Evolutionary conservation across 1,140 invertebrate species (phyloP), one percentile per base, ranked within the genome.

Genomic region (Conus betulinus): DNA sequence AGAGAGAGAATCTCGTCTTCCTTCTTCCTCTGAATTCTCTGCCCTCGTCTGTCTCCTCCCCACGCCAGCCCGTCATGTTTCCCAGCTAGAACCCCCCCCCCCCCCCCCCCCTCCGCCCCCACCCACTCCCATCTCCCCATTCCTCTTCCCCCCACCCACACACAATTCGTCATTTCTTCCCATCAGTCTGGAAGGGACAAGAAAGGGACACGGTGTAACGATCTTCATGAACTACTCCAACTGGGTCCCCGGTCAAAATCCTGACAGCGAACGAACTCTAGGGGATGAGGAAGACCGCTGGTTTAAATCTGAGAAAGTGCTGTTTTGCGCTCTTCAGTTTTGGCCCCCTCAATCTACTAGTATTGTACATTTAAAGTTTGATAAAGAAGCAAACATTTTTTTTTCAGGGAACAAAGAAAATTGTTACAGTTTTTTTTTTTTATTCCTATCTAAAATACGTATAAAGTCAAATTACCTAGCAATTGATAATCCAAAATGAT

Each of bases 111-210:
- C 67, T 7, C 15, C 67, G 6, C 15, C 8, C 11, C 67, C 17
- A 23, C 67, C 23, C 11, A 6, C 67, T 0, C 67, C 0, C 67
- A 13, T 60, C 15, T 71, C 67, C 20, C 67, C 67, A 71, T n/a
- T 20, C 6, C 67, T 20, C 67, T 17, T 20, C 60, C 10, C 60
- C 60, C 60, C 11, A 13, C 60, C 10, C 67, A 7, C 67, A 71
- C 67, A 71, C 67, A 71, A 71, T 71, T 71, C 67, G 67, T 71
- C 67, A 71, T 71, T 71, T 71, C 67, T 71, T n/a, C 67, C 67
- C 67, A 71, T 71, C 67, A 71, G 67, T 71, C 67, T 71, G 67
- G 67, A 71, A 71, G 67, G 6, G 67, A 71, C 67, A 71, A 39
- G 67, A 71, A 71, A 71, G 20, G 20, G 67, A 71, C 20, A 7